phyloP scores from a whole-genome alignment of 1,140 invertebrate genomes.

The Micrasema longulum region DNA sequence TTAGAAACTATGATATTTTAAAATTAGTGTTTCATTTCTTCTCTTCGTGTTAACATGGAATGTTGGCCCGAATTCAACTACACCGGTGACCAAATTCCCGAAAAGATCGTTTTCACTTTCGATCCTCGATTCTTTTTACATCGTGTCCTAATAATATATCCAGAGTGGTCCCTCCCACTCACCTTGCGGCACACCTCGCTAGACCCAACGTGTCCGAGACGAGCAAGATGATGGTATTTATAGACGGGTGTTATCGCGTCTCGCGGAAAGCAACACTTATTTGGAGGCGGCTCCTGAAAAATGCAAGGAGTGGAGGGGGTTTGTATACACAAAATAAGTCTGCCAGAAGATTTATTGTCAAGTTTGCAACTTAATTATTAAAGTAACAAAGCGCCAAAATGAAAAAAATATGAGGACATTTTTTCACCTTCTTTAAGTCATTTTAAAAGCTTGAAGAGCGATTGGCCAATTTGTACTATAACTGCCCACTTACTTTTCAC shows the following conservation, averaged over 20 bases:
- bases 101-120: too few relatives aligned
- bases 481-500: not conserved
- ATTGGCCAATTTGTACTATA: not conserved
- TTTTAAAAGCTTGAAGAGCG: not conserved
- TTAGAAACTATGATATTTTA: not conserved
- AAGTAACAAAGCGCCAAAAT: not conserved
- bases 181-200: conserved; percentile 1
- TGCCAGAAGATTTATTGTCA: not conserved
- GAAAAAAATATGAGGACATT: not conserved
- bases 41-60: not conserved
- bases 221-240: conserved; percentile 32
- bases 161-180: conserved; percentile 1
- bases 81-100: too few relatives aligned
- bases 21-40: too few relatives aligned
- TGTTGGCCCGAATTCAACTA: not conserved
- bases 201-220: not conserved
- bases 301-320: conserved; percentile 4
- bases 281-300: conserved; percentile 35
- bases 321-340: not conserved
- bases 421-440: not conserved
- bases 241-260: conserved; percentile 38
- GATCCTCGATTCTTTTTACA: not conserved
- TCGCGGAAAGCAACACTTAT: conserved; percentile 41
- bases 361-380: not conserved
- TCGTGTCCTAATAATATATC: not conserved